phyloP scores from a whole-genome alignment of 2,113 vertebrate genomes.

The Austrofundulus limnaeus region DNA sequence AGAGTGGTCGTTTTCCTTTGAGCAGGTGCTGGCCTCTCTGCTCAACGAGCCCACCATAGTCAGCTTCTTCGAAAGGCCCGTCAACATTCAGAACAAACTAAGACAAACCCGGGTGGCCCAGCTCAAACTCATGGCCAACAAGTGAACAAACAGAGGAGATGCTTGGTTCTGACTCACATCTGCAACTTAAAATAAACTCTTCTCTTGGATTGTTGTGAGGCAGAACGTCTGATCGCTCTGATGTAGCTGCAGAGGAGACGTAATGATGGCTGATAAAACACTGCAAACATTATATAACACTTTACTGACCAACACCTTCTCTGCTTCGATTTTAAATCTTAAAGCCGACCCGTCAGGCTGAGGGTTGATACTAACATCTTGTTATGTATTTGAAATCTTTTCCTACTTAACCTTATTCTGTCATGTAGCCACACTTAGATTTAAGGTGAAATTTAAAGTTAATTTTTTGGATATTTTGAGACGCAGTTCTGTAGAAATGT shows the following conservation, averaged over 20 bases:
- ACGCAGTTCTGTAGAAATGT: neutral
- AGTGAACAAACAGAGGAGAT: constrained; percentile 36
- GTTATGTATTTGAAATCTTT: constrained; percentile 34
- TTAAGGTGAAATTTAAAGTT: neutral
- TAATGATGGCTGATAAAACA: too few species aligned
- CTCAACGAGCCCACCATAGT: constrained; percentile 92
- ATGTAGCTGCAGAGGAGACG: constrained; percentile 1
- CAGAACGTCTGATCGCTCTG: neutral
- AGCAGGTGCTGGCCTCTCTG: constrained; percentile 94
- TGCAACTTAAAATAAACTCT: constrained; percentile 7
- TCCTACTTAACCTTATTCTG: constrained; percentile 4
- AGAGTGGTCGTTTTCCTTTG: constrained; percentile 96
- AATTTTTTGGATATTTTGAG: neutral
- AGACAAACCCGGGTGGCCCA: constrained; percentile 83
- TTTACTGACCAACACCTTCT: constrained; percentile 11
- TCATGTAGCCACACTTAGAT: constrained; percentile 14
- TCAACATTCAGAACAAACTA: constrained; percentile 82
- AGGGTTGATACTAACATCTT: constrained; percentile 15
- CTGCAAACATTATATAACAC: neutral
- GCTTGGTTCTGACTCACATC: constrained; percentile 24
- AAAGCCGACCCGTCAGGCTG: neutral
- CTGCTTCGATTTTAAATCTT: constrained; percentile 12
- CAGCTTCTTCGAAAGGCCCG: constrained; percentile 89
- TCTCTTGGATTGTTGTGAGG: constrained; percentile 12
- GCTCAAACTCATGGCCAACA: constrained; percentile 79